Base-by-base conservation (phyloP, 2,797 vertebrate genomes). In the Sebastes nivosus region DNA sequence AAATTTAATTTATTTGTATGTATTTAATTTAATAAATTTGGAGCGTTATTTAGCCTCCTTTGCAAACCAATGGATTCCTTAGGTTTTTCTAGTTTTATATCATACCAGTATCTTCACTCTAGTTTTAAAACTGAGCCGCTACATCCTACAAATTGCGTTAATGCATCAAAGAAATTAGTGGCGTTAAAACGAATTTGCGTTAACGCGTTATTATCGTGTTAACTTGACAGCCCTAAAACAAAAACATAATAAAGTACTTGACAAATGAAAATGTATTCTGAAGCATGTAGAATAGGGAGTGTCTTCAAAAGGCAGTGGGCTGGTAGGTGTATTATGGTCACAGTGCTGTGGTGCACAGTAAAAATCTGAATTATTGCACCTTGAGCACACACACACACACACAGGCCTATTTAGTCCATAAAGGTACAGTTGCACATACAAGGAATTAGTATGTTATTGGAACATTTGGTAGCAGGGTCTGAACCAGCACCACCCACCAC, bases 361-460 rank as follows among this genome's bases (percentile, higher is more conserved):
- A 50, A 66, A 77, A 32, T 42, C 18, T 1, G 1, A 69, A 81
- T 72, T 67, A 59, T 77, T 52, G 54, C 34, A 46, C 6, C 60
- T 71, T 78, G 30, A 80, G 58, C 12, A 59, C 64, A 86, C 73
- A 79, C 61, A 79, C 61, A 79, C 59, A 29, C 58, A 74, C 60
- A 11, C 0, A 46, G 61, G 34, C 67, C 57, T 75, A 63, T 84
- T 80, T 79, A 60, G 52, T 77, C 59, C 60, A 79, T 76, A 82
- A 86, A 77, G 75, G 74, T 66, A 67, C 61, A 80, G 65, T 84
- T 89, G 83, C 88, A 86, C 81, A 87, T 61, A 70, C 57, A 18
- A 92, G 88, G 86, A 86, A 85, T 86, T 75, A 74, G 84, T 84
- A 72, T 92, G 92, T 93, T 92, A 87, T 91, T 90, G 90, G 91